Percentiles rank a stretch among this genome's conserved stretches.
phyloP scores from a whole-genome alignment of 1,140 invertebrate genomes.

The Camponotus floridanus region DNA sequence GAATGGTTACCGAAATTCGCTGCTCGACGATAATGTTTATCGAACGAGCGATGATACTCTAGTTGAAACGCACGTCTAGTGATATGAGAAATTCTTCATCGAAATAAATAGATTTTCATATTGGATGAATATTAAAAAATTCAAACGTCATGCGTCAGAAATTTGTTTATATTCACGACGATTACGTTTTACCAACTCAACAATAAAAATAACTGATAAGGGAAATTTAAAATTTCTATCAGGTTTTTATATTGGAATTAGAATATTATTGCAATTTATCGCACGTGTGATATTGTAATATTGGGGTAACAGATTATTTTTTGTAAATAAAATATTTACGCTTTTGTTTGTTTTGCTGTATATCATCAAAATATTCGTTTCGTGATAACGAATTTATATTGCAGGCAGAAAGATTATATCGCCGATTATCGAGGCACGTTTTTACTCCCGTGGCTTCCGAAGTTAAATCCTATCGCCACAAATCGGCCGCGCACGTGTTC shows the following conservation, averaged over 20 bases:
- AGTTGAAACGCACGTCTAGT: background rate
- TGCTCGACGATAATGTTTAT: background rate
- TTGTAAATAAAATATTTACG: background rate
- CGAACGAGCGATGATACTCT: background rate
- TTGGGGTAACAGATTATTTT: background rate
- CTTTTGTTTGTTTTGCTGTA: background rate
- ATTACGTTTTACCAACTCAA: background rate
- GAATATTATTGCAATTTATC: background rate
- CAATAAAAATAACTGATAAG: background rate
- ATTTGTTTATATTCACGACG: background rate
- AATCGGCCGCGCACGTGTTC: background rate
- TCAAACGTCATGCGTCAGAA: background rate
- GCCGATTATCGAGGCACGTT: background rate
- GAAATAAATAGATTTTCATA: background rate
- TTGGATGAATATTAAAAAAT: background rate
- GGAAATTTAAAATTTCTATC: background rate
- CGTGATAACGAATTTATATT: constrained; percentile 1
- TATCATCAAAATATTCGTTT: constrained; percentile 8
- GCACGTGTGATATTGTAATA: constrained; percentile 1
- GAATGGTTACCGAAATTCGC: constrained; percentile 13
- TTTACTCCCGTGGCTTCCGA: background rate
- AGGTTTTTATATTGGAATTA: background rate
- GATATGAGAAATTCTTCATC: background rate
- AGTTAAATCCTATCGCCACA: constrained; percentile 30
- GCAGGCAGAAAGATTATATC: background rate